A percentile compares a stretch with the other conserved stretches of the same genome.
phyloP scores from a whole-genome alignment of 1,140 invertebrate genomes.

The Euwallacea fornicatus region DNA sequence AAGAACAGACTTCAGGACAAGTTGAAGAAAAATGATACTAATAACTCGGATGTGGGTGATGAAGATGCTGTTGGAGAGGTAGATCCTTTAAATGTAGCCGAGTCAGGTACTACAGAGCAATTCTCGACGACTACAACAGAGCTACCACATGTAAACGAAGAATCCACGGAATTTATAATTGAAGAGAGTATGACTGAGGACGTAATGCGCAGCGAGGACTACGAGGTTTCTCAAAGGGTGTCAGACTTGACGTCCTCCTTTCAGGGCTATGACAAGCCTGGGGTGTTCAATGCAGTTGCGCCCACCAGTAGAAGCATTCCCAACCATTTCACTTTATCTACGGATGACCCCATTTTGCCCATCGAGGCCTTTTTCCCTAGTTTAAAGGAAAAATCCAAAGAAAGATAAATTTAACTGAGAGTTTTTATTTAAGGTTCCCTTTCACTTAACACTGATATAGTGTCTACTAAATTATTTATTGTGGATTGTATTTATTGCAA shows the following conservation, averaged over 20 bases:
- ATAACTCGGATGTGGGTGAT: slow-evolving; percentile 21
- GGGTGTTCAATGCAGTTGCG: slow-evolving; percentile 58
- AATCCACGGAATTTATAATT: slow-evolving; percentile 9
- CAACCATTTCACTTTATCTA: slow-evolving; percentile 64
- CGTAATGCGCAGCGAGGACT: slow-evolving; percentile 45
- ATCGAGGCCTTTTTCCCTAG: slow-evolving; percentile 66
- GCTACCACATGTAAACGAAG: not conserved
- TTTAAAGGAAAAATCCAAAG: slow-evolving; percentile 53
- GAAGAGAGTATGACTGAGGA: slow-evolving; percentile 40
- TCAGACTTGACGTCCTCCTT: slow-evolving; percentile 61
- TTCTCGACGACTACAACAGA: too few species aligned
- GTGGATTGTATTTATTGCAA: too few species aligned
- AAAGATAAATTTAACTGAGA: slow-evolving; percentile 17
- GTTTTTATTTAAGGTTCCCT: too few species aligned
- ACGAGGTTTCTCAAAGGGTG: slow-evolving; percentile 57
- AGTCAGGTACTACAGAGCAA: slow-evolving; percentile 33
- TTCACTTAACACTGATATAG: too few species aligned
- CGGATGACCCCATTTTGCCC: slow-evolving; percentile 64
- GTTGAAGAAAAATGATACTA: slow-evolving; percentile 27
- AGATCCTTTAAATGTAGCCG: slow-evolving; percentile 31
- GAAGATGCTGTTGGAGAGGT: not conserved
- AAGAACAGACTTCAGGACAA: slow-evolving; percentile 45
- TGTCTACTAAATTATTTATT: too few species aligned
- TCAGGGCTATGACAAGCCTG: slow-evolving; percentile 61
- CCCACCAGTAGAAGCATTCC: slow-evolving; percentile 56